Conservation (phyloP, 2,797 vertebrate species). For the Lepilemur septentrionalis region DNA sequence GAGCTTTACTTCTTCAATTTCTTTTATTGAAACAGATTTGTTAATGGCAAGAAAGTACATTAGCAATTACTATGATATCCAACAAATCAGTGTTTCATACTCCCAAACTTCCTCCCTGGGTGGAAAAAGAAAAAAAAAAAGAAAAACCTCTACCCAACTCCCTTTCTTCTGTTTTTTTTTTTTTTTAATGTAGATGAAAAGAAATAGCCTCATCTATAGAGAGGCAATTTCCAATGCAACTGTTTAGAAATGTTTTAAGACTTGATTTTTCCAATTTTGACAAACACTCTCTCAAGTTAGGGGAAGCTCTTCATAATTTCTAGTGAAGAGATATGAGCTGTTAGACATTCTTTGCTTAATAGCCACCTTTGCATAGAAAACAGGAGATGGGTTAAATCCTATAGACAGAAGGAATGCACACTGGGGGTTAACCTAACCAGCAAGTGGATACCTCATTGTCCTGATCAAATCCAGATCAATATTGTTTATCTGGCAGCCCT, state of each 20-base stretch:
- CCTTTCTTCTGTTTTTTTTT: not conserved
- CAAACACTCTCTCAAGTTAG: not conserved
- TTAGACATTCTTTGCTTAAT: slow-evolving; percentile 62
- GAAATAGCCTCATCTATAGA: not conserved
- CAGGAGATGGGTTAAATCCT: slow-evolving; percentile 69
- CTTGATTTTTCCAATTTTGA: not conserved
- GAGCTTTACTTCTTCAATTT: not conserved
- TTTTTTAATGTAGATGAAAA: not conserved
- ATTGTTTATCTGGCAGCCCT: slow-evolving; percentile 68
- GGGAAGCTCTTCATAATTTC: slow-evolving; percentile 3
- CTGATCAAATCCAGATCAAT: slow-evolving; percentile 73
- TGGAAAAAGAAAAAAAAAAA: not conserved
- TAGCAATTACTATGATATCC: not conserved
- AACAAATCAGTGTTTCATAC: not conserved
- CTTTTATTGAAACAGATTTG: not conserved
- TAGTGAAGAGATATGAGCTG: slow-evolving; percentile 56
- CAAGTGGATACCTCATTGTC: slow-evolving; percentile 19
- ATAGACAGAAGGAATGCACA: not conserved
- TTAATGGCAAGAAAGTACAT: not conserved
- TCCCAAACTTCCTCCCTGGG: not conserved
- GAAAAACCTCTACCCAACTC: not conserved
- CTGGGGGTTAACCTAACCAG: slow-evolving; percentile 66
- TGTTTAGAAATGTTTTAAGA: not conserved
- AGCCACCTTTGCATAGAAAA: slow-evolving; percentile 65
- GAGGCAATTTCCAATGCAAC: not conserved